Evolutionary conservation across 2,888 invertebrate genomes (phyloP), one percentile per base, ranked within the genome.

Genomic region (Lagria hirta): DNA sequence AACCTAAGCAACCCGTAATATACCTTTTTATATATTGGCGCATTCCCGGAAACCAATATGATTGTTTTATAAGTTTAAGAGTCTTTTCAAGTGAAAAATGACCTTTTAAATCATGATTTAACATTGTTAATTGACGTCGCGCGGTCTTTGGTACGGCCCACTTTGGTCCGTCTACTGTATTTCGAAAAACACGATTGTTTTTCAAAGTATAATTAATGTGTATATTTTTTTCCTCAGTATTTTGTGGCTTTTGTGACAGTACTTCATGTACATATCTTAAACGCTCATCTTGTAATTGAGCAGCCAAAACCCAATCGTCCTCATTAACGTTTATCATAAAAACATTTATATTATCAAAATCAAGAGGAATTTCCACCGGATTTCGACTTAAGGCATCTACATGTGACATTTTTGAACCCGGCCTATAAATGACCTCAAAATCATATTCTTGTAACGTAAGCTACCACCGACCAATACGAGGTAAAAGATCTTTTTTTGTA

Each of bases 1-100:
- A 73, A 2, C 61, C 45, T 2, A 73, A 38, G 49, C 70, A 73
- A 1, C 61, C 52, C 0, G 18, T 43, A 2, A 71, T 64, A 46
- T 72, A 69, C 35, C 65, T 61, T 27, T 58, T 59, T 0, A 69
- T 60, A 32, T 65, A 68, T 4, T 54, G 46, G 11, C 52, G 49
- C 63, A 71, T 64, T 2, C 58, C 54, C 1, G 64, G 60, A 30
- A 71, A 71, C 66, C 67, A 72, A 48, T 65, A 72, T 13, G 37
- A 18, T 28, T 13, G 21, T 11, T 15, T 1, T 5, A 53, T 40
- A 8, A 8, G 15, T 13, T 21, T 22, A 6, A 53, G 8, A 5
- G 51, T 58, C 27, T 55, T 58, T 8, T 58, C 57, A 3, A 41
- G 11, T 7, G 36, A 30, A 7, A 57, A 40, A 51, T 66, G 62